Conservation (phyloP, 2,113 vertebrate genomes). For the Buteo buteo region DNA sequence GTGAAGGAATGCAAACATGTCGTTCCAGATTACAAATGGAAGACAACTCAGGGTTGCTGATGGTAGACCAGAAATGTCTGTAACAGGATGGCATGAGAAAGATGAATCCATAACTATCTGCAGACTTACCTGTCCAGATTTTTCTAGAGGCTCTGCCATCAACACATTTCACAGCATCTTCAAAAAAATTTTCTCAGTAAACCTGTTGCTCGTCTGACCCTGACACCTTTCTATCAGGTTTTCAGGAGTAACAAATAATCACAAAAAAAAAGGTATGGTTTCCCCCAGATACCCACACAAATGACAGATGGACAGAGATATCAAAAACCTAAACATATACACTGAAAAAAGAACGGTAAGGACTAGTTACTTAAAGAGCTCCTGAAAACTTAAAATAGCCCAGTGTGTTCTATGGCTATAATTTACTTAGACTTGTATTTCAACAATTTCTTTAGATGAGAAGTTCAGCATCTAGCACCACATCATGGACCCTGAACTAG, state of each 20-base stretch:
- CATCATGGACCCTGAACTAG: background rate
- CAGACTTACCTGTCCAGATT: background rate
- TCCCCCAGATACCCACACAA: background rate
- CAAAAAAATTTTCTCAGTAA: background rate
- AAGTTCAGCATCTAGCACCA: background rate
- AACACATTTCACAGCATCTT: background rate
- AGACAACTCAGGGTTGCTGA: background rate
- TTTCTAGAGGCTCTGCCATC: background rate
- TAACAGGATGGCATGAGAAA: background rate
- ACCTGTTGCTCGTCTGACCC: background rate
- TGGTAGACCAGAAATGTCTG: background rate
- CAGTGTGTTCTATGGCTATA: background rate
- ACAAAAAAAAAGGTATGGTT: background rate
- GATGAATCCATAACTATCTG: background rate
- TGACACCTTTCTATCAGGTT: background rate
- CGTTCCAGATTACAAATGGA: background rate
- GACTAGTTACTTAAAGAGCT: background rate
- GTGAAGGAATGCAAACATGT: background rate
- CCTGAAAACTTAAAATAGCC: background rate
- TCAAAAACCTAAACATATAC: background rate
- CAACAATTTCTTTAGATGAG: background rate
- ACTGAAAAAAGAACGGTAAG: background rate
- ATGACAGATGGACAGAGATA: background rate
- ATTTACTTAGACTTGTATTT: background rate
- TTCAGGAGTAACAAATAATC: background rate